Evolutionary conservation across 2,888 invertebrate species (phyloP), one percentile per base, ranked within the genome.

Genomic region (Clusia tigrina): DNA sequence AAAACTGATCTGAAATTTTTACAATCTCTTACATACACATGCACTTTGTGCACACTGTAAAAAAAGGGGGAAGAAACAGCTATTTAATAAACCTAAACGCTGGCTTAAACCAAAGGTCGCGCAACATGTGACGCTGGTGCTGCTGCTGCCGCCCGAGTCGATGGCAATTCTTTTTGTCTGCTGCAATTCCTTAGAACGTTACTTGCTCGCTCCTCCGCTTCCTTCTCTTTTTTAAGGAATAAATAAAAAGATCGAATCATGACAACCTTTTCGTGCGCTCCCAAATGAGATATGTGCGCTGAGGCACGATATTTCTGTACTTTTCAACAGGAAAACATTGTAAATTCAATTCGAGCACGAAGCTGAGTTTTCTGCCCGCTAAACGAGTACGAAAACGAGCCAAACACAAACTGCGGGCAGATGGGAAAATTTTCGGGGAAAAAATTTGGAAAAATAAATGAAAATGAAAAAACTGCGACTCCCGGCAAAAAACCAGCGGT

Each of bases 201-300:
- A n/a, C n/a, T n/a, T n/a, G n/a, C n/a, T n/a, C n/a, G n/a, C n/a
- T n/a, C n/a, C n/a, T n/a, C n/a, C n/a, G 74, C 73, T 75, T 74
- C 76, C 73, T 71, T 74, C 51, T 57, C 46, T 24, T 17, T 18
- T 37, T 23, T 37, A 42, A 70, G 73, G 67, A 68, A 78, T 78
- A 70, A 69, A 71, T 69, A 71, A 71, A n/a, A 69, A 71, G 71
- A 71, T 71, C 78, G 78, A 78, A 79, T 79, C 80, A 80, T 79
- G 80, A 79, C 79, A 80, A 80, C 72, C 73, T 76, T 80, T 79
- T 80, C 80, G 80, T 80, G 79, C 77, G 65, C 61, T n/a, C 25
- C 70, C 60, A 71, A 71, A 78, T 77, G 77, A 77, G 77, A 77
- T 74, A 77, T 74, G 74, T 70, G 69, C 69, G 70, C 67, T 68